phyloP scores from a whole-genome alignment of 2,888 invertebrate species.

The Eupithecia exiguata region DNA sequence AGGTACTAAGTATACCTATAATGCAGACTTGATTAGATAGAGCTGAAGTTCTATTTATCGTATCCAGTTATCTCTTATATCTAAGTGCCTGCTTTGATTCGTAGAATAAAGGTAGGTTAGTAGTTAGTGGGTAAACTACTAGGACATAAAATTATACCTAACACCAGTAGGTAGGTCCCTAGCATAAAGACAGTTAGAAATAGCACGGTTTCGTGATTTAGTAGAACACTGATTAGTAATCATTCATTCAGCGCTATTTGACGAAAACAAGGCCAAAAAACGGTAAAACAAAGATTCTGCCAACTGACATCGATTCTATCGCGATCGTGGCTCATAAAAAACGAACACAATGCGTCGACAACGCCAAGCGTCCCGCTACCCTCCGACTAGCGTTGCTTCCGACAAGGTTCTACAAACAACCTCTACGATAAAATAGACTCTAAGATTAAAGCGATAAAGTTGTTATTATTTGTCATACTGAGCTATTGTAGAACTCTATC shows the following conservation, averaged over 20 bases:
- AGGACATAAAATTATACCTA: too few relatives aligned
- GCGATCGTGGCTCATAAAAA: conserved; percentile 73
- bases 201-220: conserved; percentile 8
- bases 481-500: conserved; percentile 61
- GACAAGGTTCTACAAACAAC: conserved; percentile 55
- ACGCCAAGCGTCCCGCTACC: conserved; percentile 78
- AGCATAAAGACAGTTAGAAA: neutral
- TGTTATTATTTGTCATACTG: conserved; percentile 21
- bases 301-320: conserved; percentile 84
- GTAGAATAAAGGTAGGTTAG: neutral
- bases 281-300: conserved; percentile 83
- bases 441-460: conserved; percentile 39
- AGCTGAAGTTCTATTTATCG: neutral
- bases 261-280: conserved; percentile 78
- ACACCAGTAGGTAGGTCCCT: neutral
- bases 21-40: neutral
- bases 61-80: neutral
- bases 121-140: too few relatives aligned
- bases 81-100: neutral
- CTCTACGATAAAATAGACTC: conserved; percentile 44
- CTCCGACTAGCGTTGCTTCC: conserved; percentile 57
- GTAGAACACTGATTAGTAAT: conserved; percentile 29
- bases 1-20: neutral
- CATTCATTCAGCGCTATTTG: conserved; percentile 36
- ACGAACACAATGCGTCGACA: conserved; percentile 77